Percentiles rank a stretch among this genome's conserved stretches.
phyloP scores from a whole-genome alignment of 2,888 invertebrate species.

The Bugula neritina region DNA sequence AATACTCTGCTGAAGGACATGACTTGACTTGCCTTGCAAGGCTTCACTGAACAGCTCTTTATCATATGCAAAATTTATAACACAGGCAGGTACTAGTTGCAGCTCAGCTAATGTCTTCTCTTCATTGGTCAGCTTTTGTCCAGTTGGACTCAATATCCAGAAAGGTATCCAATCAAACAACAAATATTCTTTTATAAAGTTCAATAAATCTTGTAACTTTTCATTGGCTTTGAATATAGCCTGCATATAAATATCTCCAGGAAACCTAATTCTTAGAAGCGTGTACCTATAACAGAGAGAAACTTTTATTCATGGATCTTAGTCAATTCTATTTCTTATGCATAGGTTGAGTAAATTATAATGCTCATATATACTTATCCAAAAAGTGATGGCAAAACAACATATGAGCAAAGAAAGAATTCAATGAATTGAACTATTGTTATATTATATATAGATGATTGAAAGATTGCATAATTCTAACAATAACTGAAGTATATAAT shows the following conservation, averaged over 20 bases:
- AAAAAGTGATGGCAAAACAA: too few relatives aligned
- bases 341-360: too few relatives aligned
- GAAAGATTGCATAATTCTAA: too few relatives aligned
- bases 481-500: too few relatives aligned
- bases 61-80: conserved; percentile 72
- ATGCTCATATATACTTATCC: too few relatives aligned
- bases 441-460: too few relatives aligned
- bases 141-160: conserved; percentile 64
- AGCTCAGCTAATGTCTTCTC: conserved; percentile 68
- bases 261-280: conserved; percentile 78
- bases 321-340: too few relatives aligned
- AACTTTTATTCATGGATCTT: neutral
- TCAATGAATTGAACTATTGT: too few relatives aligned
- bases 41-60: conserved; percentile 24
- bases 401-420: too few relatives aligned
- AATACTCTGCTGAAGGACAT: neutral
- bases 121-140: conserved; percentile 65
- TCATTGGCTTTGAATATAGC: conserved; percentile 84
- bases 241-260: conserved; percentile 61
- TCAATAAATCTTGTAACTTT: conserved; percentile 65
- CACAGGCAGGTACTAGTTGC: conserved; percentile 73
- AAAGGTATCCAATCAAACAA: conserved; percentile 65
- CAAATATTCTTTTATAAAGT: conserved; percentile 74
- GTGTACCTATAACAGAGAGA: conserved; percentile 59
- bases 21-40: neutral